Base-by-base conservation (phyloP, 2,797 vertebrate genomes). In the Lepilemur septentrionalis region DNA sequence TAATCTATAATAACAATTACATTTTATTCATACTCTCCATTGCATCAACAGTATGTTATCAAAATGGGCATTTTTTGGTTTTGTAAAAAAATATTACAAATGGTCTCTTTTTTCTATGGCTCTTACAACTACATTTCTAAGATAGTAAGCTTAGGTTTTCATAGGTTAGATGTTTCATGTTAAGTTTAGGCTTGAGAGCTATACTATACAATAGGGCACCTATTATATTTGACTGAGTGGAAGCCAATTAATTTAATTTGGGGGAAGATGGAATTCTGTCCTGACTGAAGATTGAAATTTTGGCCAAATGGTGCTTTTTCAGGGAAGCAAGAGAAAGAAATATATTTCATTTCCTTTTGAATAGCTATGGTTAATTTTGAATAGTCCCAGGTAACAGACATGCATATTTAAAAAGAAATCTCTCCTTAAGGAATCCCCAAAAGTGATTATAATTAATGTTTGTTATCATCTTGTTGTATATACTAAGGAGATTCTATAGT, bases 401-500 rank as follows among this genome's bases (percentile, higher is more conserved):
- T 7, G 20, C 22, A 76, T 30, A 63, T 78, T 91, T 48, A 17
- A 92, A 75, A 81, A 85, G 67, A 89, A 81, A 75, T 85, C 23
- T 69, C 38, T 57, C 32, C 75, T 82, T 90, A 43, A 52, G 10
- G 11, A 97, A 79, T 79, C 43, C 50, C 48, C 85, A 61, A 46
- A 97, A 94, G 75, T 30, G 11, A 48, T 78, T 48, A 22, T 72
- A 96, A 79, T 69, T 89, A 87, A 91, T 93, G 95, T 95, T 97
- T 89, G 8, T 18, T 89, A 38, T 65, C 9, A 41, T 2, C 22
- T 32, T 72, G 38, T 10, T 55, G 14, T 35, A 41, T 41, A 52
- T 46, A 59, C 11, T 96, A 94, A 76, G 57, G 57, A 97, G 57
- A 97, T 89, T 83, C 92, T 80, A 96, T 63, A 85, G 46, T 97